A percentile compares a stretch with the other conserved stretches of the same genome.
Evolutionary conservation across 2,797 vertebrate genomes (phyloP).

Genomic region (Eleutherodactylus coqui): DNA sequence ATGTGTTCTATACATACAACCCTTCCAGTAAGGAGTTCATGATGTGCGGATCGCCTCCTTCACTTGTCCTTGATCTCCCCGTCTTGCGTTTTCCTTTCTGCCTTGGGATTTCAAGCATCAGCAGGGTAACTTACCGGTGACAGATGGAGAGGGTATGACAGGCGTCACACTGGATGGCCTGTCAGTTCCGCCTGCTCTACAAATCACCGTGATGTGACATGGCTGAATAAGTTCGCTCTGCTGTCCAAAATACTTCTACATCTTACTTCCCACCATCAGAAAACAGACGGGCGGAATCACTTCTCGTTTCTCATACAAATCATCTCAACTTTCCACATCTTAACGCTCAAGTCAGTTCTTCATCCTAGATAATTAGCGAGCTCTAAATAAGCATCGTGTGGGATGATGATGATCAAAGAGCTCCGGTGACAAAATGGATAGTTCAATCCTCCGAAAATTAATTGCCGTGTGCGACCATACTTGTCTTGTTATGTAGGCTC

Average conservation of each 20-base stretch:
- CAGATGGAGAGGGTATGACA: constrained; percentile 46
- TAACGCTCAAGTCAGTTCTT: not conserved
- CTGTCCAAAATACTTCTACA: constrained; percentile 27
- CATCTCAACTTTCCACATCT: not conserved
- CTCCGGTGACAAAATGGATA: not conserved
- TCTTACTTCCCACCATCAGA: constrained; percentile 34
- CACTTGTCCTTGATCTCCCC: constrained; percentile 46
- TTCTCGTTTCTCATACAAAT: constrained; percentile 3
- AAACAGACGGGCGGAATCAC: not conserved
- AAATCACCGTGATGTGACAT: constrained; percentile 45
- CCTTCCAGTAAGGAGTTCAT: not conserved
- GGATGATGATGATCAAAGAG: constrained; percentile 16
- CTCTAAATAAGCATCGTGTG: not conserved
- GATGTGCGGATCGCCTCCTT: not conserved
- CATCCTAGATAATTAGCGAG: constrained; percentile 21
- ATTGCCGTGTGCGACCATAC: not conserved
- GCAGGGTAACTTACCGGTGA: constrained; percentile 33
- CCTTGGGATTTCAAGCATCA: constrained; percentile 31
- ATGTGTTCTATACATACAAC: not conserved
- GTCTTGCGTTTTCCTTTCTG: constrained; percentile 15
- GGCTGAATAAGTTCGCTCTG: constrained; percentile 11
- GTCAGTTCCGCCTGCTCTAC: constrained; percentile 49
- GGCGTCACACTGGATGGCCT: constrained; percentile 30
- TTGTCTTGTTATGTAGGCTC: not conserved
- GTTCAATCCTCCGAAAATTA: not conserved